Percentiles rank a stretch among this genome's conserved stretches.
phyloP scores from a whole-genome alignment of 2,888 invertebrate genomes.

The Subacronicta megacephala region DNA sequence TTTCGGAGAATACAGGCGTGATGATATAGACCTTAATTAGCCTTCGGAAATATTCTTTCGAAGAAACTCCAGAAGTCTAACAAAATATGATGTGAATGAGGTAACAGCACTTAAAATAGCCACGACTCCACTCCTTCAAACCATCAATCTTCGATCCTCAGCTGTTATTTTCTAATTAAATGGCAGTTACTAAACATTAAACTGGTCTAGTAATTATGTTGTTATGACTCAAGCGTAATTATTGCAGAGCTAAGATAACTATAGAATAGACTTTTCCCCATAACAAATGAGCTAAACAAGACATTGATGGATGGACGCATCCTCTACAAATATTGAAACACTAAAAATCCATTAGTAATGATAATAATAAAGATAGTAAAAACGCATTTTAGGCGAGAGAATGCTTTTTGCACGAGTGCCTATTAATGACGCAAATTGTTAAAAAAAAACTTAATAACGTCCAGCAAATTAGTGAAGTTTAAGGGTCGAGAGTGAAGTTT shows the following conservation, averaged over 20 bases:
- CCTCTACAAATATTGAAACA: constrained; percentile 48
- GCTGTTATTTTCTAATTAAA: constrained; percentile 48
- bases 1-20: too few species aligned
- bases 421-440: too few species aligned
- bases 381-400: neutral
- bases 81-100: neutral
- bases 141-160: constrained; percentile 37
- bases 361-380: constrained; percentile 9
- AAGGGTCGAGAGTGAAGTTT: too few species aligned
- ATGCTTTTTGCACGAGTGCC: too few species aligned
- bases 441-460: too few species aligned
- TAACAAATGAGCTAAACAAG: constrained; percentile 42
- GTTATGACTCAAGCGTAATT: constrained; percentile 35
- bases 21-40: too few species aligned
- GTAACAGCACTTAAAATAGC: neutral
- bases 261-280: constrained; percentile 25
- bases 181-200: constrained; percentile 42
- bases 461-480: too few species aligned
- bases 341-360: constrained; percentile 18
- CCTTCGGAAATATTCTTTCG: too few species aligned
- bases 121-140: constrained; percentile 1
- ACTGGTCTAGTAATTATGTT: constrained; percentile 40
- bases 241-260: constrained; percentile 22
- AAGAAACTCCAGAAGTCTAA: too few species aligned
- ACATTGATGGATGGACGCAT: constrained; percentile 43